Evolutionary conservation across 2,888 invertebrate species (phyloP).

Genomic region (Schizotus pectinicornis): DNA sequence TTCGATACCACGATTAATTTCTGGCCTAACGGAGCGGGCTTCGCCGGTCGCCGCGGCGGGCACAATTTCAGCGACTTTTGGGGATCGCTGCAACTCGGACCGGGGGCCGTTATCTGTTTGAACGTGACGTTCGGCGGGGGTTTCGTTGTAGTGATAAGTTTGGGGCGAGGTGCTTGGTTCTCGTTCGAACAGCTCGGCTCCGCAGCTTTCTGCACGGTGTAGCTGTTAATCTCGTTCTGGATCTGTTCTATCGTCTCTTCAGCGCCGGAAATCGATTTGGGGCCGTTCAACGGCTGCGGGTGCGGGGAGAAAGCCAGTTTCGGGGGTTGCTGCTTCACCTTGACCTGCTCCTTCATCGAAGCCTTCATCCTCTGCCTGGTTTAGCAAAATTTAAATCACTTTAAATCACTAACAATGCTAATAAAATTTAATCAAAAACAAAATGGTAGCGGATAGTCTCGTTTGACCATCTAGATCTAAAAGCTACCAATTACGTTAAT

Average conservation of each 20-base stretch:
- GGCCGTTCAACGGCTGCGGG: conserved; percentile 32
- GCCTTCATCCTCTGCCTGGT: conserved; percentile 37
- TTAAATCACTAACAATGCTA: background rate
- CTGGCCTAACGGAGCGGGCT: conserved; percentile 45
- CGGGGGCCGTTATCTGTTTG: conserved; percentile 36
- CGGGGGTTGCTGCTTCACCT: conserved; percentile 31
- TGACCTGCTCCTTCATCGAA: conserved; percentile 30
- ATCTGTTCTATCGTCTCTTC: conserved; percentile 38
- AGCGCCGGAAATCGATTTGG: conserved; percentile 40
- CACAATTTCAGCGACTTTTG: conserved; percentile 48
- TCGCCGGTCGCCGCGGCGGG: conserved; percentile 47
- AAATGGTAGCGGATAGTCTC: no score
- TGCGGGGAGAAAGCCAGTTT: conserved; percentile 34
- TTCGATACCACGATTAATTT: conserved; percentile 58
- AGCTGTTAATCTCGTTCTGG: conserved; percentile 28
- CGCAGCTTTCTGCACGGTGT: conserved; percentile 25
- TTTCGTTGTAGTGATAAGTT: conserved; percentile 44
- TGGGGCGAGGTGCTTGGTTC: conserved; percentile 45
- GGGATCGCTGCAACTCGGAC: conserved; percentile 40
- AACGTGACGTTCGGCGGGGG: conserved; percentile 38
- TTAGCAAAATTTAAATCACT: conserved; percentile 3
- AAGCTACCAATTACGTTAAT: no score
- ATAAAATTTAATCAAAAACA: no score
- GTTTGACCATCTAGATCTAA: no score
- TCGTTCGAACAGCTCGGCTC: conserved; percentile 43